phyloP scores from a whole-genome alignment of 2,113 vertebrate species.

The Aphelocoma coerulescens region DNA sequence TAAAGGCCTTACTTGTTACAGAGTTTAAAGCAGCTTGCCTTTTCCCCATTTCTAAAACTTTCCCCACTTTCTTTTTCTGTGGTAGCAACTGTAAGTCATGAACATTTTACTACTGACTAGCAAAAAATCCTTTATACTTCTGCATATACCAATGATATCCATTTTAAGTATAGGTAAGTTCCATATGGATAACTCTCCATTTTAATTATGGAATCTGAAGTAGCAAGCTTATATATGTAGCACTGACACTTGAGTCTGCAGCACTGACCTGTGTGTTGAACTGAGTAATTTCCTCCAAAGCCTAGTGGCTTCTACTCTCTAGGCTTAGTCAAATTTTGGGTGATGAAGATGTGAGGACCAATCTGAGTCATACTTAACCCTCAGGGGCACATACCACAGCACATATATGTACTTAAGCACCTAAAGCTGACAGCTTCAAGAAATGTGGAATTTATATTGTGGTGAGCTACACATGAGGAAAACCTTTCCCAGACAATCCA shows the following conservation, averaged over 20 bases:
- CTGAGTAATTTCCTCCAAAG: background rate
- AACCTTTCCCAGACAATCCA: background rate
- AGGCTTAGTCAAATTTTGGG: background rate
- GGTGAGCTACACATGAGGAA: background rate
- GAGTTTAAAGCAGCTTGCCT: background rate
- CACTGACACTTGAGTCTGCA: background rate
- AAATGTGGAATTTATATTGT: background rate
- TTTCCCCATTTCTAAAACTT: background rate
- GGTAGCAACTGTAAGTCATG: background rate
- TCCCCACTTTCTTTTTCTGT: fast-evolving
- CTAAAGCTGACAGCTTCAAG: background rate
- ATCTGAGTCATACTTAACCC: background rate
- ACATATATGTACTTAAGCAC: background rate
- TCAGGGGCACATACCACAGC: background rate
- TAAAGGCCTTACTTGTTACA: background rate
- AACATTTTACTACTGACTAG: background rate
- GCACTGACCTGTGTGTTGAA: background rate
- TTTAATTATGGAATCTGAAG: background rate
- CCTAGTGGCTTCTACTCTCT: background rate
- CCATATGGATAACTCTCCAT: background rate
- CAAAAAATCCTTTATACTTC: background rate
- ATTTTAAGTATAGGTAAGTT: background rate
- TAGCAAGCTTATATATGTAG: background rate
- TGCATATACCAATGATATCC: background rate
- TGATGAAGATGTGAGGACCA: background rate